Conservation (phyloP, 2,113 vertebrate species). For the Engraulis encrasicolus region DNA sequence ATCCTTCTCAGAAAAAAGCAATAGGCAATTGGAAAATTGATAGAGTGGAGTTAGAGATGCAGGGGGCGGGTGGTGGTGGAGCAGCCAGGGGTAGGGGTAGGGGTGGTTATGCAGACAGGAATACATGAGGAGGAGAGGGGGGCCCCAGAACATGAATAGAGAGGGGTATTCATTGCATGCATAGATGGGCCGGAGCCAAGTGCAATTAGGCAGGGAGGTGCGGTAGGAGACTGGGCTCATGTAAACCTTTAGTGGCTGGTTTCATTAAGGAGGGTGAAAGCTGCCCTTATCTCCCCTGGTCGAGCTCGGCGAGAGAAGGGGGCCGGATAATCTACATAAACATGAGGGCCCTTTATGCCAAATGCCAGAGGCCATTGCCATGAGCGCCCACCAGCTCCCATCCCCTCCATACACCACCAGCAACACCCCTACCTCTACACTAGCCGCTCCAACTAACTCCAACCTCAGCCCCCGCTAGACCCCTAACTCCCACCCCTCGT, state of each 20-base stretch:
- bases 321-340: constrained; percentile 61
- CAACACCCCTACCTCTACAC: too few species aligned
- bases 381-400: neutral
- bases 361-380: constrained; percentile 61
- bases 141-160: constrained; percentile 18
- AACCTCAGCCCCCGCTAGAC: neutral
- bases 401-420: neutral
- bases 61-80: too few species aligned
- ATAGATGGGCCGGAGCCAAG: constrained; percentile 20
- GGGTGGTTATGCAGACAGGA: too few species aligned
- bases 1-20: neutral
- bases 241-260: constrained; percentile 53
- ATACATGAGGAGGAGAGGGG: constrained; percentile 26
- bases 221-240: constrained; percentile 34
- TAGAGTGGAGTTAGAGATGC: neutral
- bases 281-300: constrained; percentile 66
- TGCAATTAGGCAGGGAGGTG: constrained; percentile 45
- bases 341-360: constrained; percentile 63
- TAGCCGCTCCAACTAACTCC: neutral
- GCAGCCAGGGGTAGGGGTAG: too few species aligned
- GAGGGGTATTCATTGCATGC: constrained; percentile 46
- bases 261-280: constrained; percentile 62
- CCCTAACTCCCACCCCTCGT: neutral
- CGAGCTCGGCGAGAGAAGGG: constrained; percentile 54
- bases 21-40: neutral